Base-by-base conservation (phyloP, 2,888 invertebrate genomes). In the Cataglyphis altisquamis region DNA sequence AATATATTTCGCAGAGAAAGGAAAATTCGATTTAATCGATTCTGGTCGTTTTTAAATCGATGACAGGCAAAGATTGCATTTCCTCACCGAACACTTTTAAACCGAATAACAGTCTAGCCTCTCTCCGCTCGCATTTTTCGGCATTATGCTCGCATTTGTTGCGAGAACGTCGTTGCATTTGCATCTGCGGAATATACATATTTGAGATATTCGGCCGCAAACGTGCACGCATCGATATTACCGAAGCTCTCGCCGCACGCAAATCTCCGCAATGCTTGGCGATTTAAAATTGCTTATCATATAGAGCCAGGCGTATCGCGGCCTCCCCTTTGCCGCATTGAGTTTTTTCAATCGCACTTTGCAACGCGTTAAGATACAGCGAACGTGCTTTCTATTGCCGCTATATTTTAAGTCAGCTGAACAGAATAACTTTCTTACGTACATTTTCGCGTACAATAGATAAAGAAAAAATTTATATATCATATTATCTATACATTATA, bases 261-360 rank as follows among this genome's bases (percentile, higher is more conserved):
- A 36, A 78, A 78, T 62, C 18, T 18, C 3, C 55, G 57, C 5
- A 55, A 77, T 57, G 25, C 57, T 55, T 9, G 0, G 29, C 29
- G 32, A 68, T 78, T 78, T 62, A 78, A 78, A 45, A 70, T 78
- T 78, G 60, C 60, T 78, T 78, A 78, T 78, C 72, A 25, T 48
- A 48, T 48, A 12, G 45, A 60, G 25, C 25, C 78, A 78, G 45
- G 45, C 78, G 15, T 77, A 75, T 66, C 66, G 39, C 25, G 57
- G 1, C n/a, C 21, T 66, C 9, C 55, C 3, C 32, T 68, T 78
- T 70, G 18, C 36, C n/a, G 8, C 5, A 36, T 45, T 21, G 60
- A 67, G n/a, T 66, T 70, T 63, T 68, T 45, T 36, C 72, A 8
- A 48, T 78, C 36, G 48, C 15, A 48, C 29, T 78, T 72, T 70